A percentile compares a stretch with the other conserved stretches of the same genome.
These are phyloP conservation scores for Eubasilissa regina DNA, from an alignment of 1,140 invertebrate species.

Conservation along the genomic window DNA sequence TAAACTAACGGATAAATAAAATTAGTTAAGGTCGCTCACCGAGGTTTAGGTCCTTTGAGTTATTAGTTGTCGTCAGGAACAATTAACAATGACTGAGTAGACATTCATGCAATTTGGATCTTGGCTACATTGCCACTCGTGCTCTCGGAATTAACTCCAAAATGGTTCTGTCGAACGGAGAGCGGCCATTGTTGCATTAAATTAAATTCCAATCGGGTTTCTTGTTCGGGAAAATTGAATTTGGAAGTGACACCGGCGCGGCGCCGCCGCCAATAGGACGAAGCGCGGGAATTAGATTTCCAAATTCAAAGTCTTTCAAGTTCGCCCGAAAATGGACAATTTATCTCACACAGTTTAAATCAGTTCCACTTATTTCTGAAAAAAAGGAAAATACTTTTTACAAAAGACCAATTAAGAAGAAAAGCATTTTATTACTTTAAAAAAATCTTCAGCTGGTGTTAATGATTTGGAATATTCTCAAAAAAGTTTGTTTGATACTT, in stretches of 20 bases:
- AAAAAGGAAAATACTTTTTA: background rate
- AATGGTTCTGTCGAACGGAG: background rate
- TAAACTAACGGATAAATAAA: too few relatives aligned
- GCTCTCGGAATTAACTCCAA: background rate
- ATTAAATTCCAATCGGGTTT: conserved; percentile 29
- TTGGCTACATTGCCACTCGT: background rate
- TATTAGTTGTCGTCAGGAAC: too few relatives aligned
- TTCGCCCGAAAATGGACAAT: background rate
- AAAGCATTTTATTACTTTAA: too few relatives aligned
- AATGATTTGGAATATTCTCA: background rate
- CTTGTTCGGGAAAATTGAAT: conserved; percentile 47
- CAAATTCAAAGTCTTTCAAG: background rate
- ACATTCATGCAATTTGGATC: background rate
- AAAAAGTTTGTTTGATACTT: background rate
- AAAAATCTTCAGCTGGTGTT: background rate
- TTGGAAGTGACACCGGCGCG: conserved; percentile 16
- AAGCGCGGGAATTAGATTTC: conserved; percentile 17
- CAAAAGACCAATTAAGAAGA: too few relatives aligned
- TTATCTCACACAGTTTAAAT: background rate
- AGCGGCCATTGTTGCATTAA: conserved; percentile 31
- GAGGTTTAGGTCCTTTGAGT: too few relatives aligned
- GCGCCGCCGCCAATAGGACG: background rate
- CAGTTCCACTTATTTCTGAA: background rate
- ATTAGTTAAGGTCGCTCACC: too few relatives aligned
- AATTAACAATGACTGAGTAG: too few relatives aligned